Percentiles rank a stretch among this genome's conserved stretches.
phyloP scores from a whole-genome alignment of 2,113 vertebrate species.

The Ammodytes marinus region DNA sequence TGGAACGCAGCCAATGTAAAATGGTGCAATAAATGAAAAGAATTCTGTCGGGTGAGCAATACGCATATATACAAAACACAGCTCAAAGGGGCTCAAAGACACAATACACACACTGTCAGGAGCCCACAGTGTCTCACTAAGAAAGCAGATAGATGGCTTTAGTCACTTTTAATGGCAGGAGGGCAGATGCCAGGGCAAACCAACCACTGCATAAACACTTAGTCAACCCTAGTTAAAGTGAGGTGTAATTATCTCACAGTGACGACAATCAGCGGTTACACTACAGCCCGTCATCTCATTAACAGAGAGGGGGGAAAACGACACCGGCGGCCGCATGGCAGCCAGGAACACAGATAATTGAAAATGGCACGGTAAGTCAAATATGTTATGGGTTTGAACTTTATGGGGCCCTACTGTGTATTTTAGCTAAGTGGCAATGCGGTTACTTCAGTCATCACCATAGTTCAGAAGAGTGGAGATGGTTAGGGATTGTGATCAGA shows the following conservation, averaged over 20 bases:
- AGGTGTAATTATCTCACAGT: constrained; percentile 71
- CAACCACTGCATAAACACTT: constrained; percentile 70
- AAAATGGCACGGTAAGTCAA: constrained; percentile 29
- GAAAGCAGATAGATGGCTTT: constrained; percentile 49
- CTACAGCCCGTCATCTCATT: constrained; percentile 57
- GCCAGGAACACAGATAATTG: constrained; percentile 38
- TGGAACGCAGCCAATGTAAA: too few relatives aligned
- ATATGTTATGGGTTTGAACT: constrained; percentile 7
- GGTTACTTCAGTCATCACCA: constrained; percentile 8
- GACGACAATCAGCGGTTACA: constrained; percentile 72
- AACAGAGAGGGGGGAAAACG: constrained; percentile 47
- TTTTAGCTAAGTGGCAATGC: background rate
- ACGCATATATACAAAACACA: constrained; percentile 29
- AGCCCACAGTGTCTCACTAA: constrained; percentile 23
- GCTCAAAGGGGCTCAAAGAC: constrained; percentile 33
- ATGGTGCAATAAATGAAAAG: background rate
- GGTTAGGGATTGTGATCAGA: constrained; percentile 2
- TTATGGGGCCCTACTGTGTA: background rate
- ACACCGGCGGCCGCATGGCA: constrained; percentile 37
- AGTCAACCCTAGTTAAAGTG: constrained; percentile 69
- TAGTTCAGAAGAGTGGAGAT: background rate
- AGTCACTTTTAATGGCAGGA: constrained; percentile 73
- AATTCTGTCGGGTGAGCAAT: background rate
- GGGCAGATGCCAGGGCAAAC: constrained; percentile 66
- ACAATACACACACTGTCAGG: constrained; percentile 14